Evolutionary conservation across 1,140 invertebrate species (phyloP).

Genomic region (Ostrea denselamellosa): DNA sequence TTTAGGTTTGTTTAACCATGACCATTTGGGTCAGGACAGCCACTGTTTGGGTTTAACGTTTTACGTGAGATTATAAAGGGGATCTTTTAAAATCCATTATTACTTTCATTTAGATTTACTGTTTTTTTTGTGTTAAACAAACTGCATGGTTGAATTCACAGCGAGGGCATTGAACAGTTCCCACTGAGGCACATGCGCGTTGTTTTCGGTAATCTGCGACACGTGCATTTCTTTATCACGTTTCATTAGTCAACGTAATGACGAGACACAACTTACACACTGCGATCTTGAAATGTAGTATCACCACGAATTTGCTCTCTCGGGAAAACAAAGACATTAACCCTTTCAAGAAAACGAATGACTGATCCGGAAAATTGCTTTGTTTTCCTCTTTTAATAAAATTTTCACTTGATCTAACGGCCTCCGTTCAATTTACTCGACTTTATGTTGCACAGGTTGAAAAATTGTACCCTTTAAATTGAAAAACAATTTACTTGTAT

Average conservation of each 20-base stretch:
- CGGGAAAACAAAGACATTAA: slow-evolving; percentile 15
- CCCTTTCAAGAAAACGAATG: not conserved
- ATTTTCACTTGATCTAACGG: not conserved
- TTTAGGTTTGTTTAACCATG: no score
- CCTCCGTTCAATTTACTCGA: not conserved
- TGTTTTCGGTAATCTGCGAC: not conserved
- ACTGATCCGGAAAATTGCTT: slow-evolving; percentile 8
- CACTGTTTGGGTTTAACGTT: no score
- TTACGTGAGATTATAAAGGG: no score
- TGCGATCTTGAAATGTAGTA: not conserved
- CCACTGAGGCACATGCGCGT: no score
- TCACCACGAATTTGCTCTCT: slow-evolving; percentile 9
- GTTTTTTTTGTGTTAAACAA: no score
- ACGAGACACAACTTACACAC: not conserved
- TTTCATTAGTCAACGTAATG: not conserved
- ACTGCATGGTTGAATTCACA: no score
- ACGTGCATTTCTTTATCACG: not conserved
- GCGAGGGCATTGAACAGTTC: no score
- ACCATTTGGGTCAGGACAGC: no score
- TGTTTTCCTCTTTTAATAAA: slow-evolving; percentile 1
- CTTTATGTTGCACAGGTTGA: not conserved
- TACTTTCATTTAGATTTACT: no score
- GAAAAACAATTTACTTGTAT: slow-evolving; percentile 28
- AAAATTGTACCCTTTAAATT: slow-evolving; percentile 23
- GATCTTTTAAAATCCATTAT: no score